A percentile compares a stretch with the other conserved stretches of the same genome.
Conservation (phyloP, 2,888 invertebrate genomes). For the Selenia dentaria region DNA sequence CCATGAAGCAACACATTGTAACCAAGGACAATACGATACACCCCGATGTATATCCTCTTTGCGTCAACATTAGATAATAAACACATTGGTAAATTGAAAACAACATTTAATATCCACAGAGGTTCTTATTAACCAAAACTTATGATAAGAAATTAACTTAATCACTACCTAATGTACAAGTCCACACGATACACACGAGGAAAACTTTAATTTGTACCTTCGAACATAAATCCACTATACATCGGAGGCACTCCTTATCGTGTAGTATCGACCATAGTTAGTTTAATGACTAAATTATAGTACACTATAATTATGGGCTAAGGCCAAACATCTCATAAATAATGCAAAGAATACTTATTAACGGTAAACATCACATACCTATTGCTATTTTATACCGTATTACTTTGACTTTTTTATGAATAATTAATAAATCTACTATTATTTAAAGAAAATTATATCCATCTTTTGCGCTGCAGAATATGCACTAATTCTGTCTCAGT, state of each 20-base stretch:
- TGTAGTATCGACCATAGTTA: slow-evolving; percentile 14
- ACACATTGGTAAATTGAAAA: slow-evolving; percentile 1
- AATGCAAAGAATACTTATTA: slow-evolving; percentile 7
- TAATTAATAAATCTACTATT: too few species aligned
- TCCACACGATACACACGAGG: slow-evolving; percentile 47
- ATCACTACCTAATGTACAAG: slow-evolving; percentile 38
- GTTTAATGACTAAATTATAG: slow-evolving; percentile 20
- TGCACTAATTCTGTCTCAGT: too few species aligned
- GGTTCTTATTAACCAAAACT: slow-evolving; percentile 17
- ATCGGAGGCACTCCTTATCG: slow-evolving; percentile 22
- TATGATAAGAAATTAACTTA: slow-evolving; percentile 16
- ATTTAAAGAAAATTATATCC: too few species aligned
- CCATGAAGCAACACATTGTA: too few species aligned
- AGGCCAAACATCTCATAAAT: slow-evolving; percentile 15
- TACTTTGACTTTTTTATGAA: too few species aligned
- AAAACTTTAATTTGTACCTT: slow-evolving; percentile 26
- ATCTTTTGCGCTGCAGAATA: too few species aligned
- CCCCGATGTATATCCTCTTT: too few species aligned
- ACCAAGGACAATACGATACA: too few species aligned
- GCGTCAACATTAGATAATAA: too few species aligned
- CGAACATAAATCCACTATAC: slow-evolving; percentile 17
- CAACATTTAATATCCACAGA: slow-evolving; percentile 1
- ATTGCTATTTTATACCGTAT: too few species aligned
- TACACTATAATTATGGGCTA: slow-evolving; percentile 22
- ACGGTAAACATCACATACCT: neutral